Evolutionary conservation across 2,113 vertebrate species (phyloP), one percentile per base, ranked within the genome.

Genomic region (Mirounga angustirostris): DNA sequence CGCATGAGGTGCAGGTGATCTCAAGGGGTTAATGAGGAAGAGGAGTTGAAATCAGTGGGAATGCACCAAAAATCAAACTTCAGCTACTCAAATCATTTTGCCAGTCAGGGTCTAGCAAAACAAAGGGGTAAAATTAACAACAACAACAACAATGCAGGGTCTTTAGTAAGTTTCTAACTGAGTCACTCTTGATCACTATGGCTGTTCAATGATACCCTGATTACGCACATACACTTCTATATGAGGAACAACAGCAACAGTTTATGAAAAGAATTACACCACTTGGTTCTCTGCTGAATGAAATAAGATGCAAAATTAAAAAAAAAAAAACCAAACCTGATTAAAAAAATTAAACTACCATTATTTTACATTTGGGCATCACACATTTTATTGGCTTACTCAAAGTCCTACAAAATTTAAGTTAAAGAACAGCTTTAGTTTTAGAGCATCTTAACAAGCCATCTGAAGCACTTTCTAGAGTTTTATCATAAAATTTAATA

Each of bases 401-500:
- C 26, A 71, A 40, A 59, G 7, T 87, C 59, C 93, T 81, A 82
- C 95, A 88, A 82, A 59, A 16, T 92, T 71, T n/a, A 87, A 87
- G 28, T 71, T 92, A 18, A 91, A 84, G 33, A 93, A 65, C 10
- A 93, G 14, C 36, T 95, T 96, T 82, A 71, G 10, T 89, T 89
- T 96, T 67, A 85, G 10, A 71, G 6, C 5, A 89, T 54, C 14
- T 91, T 85, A 71, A 84, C 28, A 84, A 94, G 26, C 46, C 94
- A 69, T 88, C 5, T 4, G 83, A 92, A 63, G 8, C 21, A 83
- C 56, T 71, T 91, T 71, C 91, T 82, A 67, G 26, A 85, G 58
- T 33, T 80, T 95, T 91, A 71, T 86, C n/a, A 82, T 50, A 91
- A 84, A 89, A 84, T 78, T 91, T 92, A 95, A 50, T 83, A 80